phyloP scores from a whole-genome alignment of 2,113 vertebrate genomes.

The Atherinomorus stipes region DNA sequence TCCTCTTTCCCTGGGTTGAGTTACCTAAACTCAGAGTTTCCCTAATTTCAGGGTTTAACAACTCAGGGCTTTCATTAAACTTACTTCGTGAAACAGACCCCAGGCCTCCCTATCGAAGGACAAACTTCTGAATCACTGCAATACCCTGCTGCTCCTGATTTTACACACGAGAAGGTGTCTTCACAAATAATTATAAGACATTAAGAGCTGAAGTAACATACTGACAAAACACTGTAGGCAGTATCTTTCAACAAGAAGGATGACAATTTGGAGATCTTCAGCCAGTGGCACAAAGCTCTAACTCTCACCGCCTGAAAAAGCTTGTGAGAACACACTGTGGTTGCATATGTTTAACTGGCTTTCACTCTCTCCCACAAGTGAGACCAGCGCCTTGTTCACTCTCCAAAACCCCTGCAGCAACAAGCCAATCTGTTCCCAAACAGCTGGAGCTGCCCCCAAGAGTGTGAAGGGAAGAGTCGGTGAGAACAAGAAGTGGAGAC shows the following conservation, averaged over 20 bases:
- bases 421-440: slow-evolving; percentile 65
- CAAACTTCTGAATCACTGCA: slow-evolving; percentile 37
- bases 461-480: slow-evolving; percentile 8
- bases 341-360: slow-evolving; percentile 52
- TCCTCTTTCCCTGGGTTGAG: too few species aligned
- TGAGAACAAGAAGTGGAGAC: slow-evolving; percentile 22
- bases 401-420: slow-evolving; percentile 64
- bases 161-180: slow-evolving; percentile 38
- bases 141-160: slow-evolving; percentile 27
- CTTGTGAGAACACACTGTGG: slow-evolving; percentile 24
- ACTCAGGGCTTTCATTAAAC: too few species aligned
- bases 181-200: slow-evolving; percentile 55
- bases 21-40: too few species aligned
- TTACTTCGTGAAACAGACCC: too few species aligned
- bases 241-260: slow-evolving; percentile 17
- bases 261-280: slow-evolving; percentile 53
- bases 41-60: too few species aligned
- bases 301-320: slow-evolving; percentile 44
- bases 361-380: slow-evolving; percentile 60
- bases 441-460: slow-evolving; percentile 65
- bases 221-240: slow-evolving; percentile 39
- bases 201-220: slow-evolving; percentile 12
- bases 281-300: slow-evolving; percentile 24
- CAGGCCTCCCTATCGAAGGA: slow-evolving; percentile 18
- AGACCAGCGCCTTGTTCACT: slow-evolving; percentile 55